Percentiles rank a stretch among this genome's conserved stretches.
Evolutionary conservation across 2,113 vertebrate species (phyloP).

Genomic region (Neolamprologus caudopunctatus): DNA sequence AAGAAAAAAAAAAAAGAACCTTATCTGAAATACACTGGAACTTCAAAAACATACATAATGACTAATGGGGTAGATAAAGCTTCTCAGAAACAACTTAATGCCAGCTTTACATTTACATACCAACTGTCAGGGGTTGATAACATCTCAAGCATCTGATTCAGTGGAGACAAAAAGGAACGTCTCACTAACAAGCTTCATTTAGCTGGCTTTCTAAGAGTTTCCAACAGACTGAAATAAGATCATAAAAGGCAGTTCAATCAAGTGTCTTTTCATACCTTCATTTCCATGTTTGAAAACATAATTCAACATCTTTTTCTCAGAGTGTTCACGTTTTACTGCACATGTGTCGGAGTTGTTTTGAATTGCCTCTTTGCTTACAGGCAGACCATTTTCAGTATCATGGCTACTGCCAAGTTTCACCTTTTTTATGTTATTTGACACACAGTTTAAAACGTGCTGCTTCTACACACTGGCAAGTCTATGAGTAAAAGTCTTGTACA

Average conservation of each 20-base stretch:
- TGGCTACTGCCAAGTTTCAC: not conserved
- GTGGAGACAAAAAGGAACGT: not conserved
- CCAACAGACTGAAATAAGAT: not conserved
- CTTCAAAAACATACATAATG: not conserved
- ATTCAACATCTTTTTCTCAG: not conserved
- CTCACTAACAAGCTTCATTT: not conserved
- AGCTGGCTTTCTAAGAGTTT: not conserved
- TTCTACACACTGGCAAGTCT: not conserved
- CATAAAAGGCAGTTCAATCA: not conserved
- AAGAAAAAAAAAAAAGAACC: not conserved
- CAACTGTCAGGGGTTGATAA: not conserved
- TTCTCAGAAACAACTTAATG: not conserved
- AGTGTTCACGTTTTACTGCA: not conserved
- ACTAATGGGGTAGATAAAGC: not conserved
- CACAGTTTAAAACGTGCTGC: not conserved
- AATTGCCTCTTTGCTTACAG: not conserved
- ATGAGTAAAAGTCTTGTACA: not conserved
- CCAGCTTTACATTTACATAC: not conserved
- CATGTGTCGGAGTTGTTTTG: not conserved
- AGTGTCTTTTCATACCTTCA: not conserved
- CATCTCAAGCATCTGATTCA: not conserved
- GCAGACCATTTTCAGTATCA: fast-evolving
- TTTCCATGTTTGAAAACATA: not conserved
- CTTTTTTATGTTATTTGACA: not conserved
- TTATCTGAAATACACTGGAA: not conserved